phyloP scores from a whole-genome alignment of 1,140 invertebrate species.

The Sitodiplosis mosellana region DNA sequence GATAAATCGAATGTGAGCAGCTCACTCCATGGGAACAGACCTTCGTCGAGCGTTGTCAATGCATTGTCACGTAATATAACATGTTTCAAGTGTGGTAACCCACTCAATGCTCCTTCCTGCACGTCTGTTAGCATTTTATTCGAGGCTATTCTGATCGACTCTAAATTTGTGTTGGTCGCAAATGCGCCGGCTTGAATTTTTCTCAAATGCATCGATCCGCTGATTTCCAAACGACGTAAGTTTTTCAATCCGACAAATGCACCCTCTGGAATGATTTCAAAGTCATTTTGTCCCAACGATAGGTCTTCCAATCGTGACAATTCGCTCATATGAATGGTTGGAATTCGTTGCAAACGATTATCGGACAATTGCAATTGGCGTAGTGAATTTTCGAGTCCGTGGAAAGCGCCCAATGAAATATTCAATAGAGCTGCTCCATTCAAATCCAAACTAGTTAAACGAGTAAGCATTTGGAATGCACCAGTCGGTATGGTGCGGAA shows the following conservation, averaged over 20 bases:
- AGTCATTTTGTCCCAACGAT: constrained; percentile 64
- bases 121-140: constrained; percentile 52
- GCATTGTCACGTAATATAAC: constrained; percentile 61
- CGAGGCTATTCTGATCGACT: constrained; percentile 51
- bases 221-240: constrained; percentile 54
- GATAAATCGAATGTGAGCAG: constrained; percentile 55
- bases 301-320: constrained; percentile 58
- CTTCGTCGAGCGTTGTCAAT: constrained; percentile 50
- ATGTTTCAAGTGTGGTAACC: constrained; percentile 55
- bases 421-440: constrained; percentile 58
- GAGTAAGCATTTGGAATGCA: constrained; percentile 52
- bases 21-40: constrained; percentile 57
- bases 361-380: constrained; percentile 56
- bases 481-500: constrained; percentile 54
- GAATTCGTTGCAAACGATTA: constrained; percentile 53
- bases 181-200: constrained; percentile 57
- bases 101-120: constrained; percentile 54
- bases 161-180: constrained; percentile 58
- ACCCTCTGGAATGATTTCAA: constrained; percentile 40
- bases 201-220: constrained; percentile 48
- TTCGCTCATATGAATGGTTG: constrained; percentile 50
- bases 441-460: constrained; percentile 56
- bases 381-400: constrained; percentile 44
- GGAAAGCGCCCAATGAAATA: constrained; percentile 54
- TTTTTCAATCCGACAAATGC: constrained; percentile 60